Evolutionary conservation across 1,140 invertebrate genomes (phyloP).

Genomic region (Tyrophagus putrescentiae): DNA sequence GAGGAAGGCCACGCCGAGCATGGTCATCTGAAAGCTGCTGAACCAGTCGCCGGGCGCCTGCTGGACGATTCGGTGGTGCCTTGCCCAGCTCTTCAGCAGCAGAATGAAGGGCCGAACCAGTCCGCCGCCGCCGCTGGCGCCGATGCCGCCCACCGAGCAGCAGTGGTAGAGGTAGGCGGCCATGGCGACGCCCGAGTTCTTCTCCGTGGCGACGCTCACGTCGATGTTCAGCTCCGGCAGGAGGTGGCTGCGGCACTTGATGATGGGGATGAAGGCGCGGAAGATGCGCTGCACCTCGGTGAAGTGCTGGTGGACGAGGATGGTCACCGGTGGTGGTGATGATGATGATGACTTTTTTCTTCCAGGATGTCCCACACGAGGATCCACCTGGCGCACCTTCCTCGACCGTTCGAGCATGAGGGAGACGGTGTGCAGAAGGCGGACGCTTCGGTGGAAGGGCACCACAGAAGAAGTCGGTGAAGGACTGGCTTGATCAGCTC

Average conservation of each 20-base stretch:
- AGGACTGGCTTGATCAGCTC: not conserved
- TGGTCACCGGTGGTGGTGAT: no score
- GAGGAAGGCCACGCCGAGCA: not conserved
- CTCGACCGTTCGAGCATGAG: not conserved
- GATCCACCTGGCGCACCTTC: no score
- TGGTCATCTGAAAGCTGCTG: constrained; percentile 1
- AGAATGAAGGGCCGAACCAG: not conserved
- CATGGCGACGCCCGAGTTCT: not conserved
- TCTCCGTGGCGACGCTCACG: not conserved
- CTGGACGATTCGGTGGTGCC: constrained; percentile 1
- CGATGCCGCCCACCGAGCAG: not conserved
- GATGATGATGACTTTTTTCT: no score
- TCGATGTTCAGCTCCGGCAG: not conserved
- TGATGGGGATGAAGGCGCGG: constrained; percentile 8
- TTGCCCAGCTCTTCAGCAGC: constrained; percentile 2
- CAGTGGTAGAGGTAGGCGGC: not conserved
- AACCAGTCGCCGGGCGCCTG: not conserved
- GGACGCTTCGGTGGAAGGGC: not conserved
- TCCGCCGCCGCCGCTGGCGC: no score
- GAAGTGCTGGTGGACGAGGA: not conserved
- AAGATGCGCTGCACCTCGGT: not conserved
- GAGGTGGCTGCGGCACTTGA: constrained; percentile 1
- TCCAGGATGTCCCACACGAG: no score
- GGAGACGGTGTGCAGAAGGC: not conserved
- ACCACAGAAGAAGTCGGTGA: no score